Conservation (phyloP, 2,113 vertebrate species). For the Peromyscus leucopus region DNA sequence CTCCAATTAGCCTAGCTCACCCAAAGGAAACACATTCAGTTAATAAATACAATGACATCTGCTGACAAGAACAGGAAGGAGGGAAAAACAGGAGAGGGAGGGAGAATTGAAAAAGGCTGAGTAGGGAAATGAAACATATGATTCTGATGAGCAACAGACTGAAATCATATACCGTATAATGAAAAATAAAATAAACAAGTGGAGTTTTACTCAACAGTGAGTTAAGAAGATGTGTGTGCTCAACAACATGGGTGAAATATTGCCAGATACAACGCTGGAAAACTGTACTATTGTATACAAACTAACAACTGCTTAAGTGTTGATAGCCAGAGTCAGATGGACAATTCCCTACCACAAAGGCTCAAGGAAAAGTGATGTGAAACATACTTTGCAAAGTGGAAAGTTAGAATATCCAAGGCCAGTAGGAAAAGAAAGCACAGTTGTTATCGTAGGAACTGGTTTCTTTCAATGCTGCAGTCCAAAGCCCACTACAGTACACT, state of each 20-base stretch:
- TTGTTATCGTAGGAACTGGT: neutral
- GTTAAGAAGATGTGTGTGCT: constrained; percentile 16
- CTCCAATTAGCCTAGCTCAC: neutral
- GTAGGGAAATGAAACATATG: constrained; percentile 60
- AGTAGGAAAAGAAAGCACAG: neutral
- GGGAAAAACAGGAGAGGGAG: neutral
- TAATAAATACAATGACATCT: constrained; percentile 66
- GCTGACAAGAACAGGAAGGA: constrained; percentile 59
- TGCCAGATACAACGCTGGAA: constrained; percentile 39
- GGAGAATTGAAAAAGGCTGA: neutral
- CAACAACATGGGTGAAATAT: constrained; percentile 54
- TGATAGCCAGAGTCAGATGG: neutral
- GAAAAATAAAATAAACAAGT: constrained; percentile 58
- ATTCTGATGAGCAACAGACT: constrained; percentile 53
- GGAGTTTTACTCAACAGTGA: constrained; percentile 47
- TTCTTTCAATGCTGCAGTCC: neutral
- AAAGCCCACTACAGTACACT: neutral
- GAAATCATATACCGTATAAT: constrained; percentile 61
- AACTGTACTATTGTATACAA: constrained; percentile 27
- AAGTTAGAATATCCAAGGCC: neutral
- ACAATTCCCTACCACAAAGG: neutral
- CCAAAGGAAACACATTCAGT: constrained; percentile 38
- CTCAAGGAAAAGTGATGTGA: neutral
- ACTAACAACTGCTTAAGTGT: neutral
- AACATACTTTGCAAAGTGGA: neutral